These are phyloP conservation scores for Pimpla rufipes DNA, from an alignment of 2,888 invertebrate species.

Conservation along the genomic window DNA sequence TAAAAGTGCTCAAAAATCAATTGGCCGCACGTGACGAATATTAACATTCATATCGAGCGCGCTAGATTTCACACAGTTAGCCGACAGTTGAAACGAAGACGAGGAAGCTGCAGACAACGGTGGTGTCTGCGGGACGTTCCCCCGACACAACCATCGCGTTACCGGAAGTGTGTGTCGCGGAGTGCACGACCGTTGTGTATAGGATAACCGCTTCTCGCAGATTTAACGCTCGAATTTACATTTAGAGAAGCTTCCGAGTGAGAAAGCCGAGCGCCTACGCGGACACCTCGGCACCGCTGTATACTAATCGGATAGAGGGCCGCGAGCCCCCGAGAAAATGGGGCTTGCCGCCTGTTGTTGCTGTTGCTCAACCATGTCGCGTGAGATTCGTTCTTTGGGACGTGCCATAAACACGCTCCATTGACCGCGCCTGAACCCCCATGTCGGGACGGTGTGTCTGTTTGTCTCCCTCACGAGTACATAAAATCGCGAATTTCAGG, in stretches of 20 bases:
- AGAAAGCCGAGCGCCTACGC: slow-evolving; percentile 45
- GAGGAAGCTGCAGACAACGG: slow-evolving; percentile 22
- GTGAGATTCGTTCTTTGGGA: slow-evolving; percentile 76
- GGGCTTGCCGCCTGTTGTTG: slow-evolving; percentile 60
- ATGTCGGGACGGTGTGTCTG: slow-evolving; percentile 17
- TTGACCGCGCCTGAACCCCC: slow-evolving; percentile 66
- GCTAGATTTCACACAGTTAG: slow-evolving; percentile 35
- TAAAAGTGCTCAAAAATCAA: not conserved
- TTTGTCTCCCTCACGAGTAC: slow-evolving; percentile 4
- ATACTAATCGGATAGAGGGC: slow-evolving; percentile 79
- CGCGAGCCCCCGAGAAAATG: slow-evolving; percentile 74
- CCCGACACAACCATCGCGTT: not conserved
- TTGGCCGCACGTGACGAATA: not conserved
- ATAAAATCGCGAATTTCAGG: slow-evolving; percentile 34
- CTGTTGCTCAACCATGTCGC: slow-evolving; percentile 49
- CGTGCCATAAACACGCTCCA: slow-evolving; percentile 76
- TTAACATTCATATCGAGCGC: slow-evolving; percentile 21
- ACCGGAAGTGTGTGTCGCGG: slow-evolving; percentile 27
- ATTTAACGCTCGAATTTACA: slow-evolving; percentile 83
- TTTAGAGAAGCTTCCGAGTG: slow-evolving; percentile 79
- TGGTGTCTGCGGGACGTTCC: slow-evolving; percentile 44
- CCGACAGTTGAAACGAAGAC: slow-evolving; percentile 31
- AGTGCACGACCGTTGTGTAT: slow-evolving; percentile 57
- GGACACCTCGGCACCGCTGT: slow-evolving; percentile 69
- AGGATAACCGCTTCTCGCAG: slow-evolving; percentile 71